Conservation (phyloP, 1,140 invertebrate genomes). For the Pseudomyrmex sp. region DNA sequence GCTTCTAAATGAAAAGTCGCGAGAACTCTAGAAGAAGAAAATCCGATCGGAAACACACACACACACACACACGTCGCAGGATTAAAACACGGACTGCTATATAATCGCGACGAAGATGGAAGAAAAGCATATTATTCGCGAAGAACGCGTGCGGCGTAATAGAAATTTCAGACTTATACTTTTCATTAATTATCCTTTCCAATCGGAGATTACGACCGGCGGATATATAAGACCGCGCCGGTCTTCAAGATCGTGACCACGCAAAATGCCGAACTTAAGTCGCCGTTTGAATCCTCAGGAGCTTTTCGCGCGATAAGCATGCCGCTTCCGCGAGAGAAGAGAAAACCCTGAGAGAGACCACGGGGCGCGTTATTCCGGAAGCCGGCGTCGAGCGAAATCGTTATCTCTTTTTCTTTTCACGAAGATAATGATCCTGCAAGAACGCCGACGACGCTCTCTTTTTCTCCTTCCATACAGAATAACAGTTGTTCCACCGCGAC, state of each 20-base stretch:
- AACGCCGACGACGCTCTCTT: slow-evolving; percentile 38
- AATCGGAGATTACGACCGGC: slow-evolving; percentile 9
- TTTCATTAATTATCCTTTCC: slow-evolving; percentile 50
- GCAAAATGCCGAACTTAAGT: slow-evolving; percentile 60
- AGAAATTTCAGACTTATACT: slow-evolving; percentile 48
- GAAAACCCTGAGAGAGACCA: background rate
- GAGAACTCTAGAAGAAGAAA: background rate
- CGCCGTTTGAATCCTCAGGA: slow-evolving; percentile 8
- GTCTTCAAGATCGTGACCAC: slow-evolving; percentile 50
- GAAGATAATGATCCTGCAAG: slow-evolving; percentile 58
- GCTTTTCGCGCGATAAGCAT: slow-evolving; percentile 62
- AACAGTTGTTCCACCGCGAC: slow-evolving; percentile 66
- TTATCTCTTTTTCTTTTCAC: slow-evolving; percentile 60
- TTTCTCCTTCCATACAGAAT: slow-evolving; percentile 49
- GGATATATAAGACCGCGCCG: slow-evolving; percentile 2
- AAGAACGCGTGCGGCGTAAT: slow-evolving; percentile 38
- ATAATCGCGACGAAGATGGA: slow-evolving; percentile 2
- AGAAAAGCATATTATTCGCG: background rate
- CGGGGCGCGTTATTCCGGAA: slow-evolving; percentile 40
- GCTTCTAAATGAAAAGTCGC: too few relatives aligned
- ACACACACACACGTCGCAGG: too few relatives aligned
- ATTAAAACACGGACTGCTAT: background rate
- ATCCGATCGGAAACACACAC: slow-evolving; percentile 5
- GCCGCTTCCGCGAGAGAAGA: background rate
- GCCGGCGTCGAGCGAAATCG: slow-evolving; percentile 64